Evolutionary conservation across 2,888 invertebrate genomes (phyloP), one percentile per base, ranked within the genome.

Genomic region (Hemaris fuciformis): DNA sequence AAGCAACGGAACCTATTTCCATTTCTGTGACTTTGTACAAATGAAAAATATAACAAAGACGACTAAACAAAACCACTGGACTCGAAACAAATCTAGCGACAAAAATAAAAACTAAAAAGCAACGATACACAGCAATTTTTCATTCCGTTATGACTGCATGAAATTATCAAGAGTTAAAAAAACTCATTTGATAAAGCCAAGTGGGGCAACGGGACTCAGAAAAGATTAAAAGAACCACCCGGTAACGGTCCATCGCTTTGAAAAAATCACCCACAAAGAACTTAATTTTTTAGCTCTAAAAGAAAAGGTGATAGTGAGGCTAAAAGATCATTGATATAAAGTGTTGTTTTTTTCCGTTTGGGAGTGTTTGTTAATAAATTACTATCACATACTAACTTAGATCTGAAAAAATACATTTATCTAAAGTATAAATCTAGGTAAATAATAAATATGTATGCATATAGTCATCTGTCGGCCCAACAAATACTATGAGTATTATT

Each of bases 151-250:
- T 48, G 48, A 48, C 25, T 15, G 48, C 27, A n/a, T 15, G 18
- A 18, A 18, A 48, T 48, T 48, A 48, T 48, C 15, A 48, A 48
- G 25, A 22, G 27, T 27, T 48, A 48, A 48, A 43, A 34, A 48
- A 48, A 27, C 48, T 48, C 25, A 48, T 48, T 48, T 27, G 25
- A 48, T 48, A 25, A 18, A 48, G 27, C 48, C 48, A 48, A 48
- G 15, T 15, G 48, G 15, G 25, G 27, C 48, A 27, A 27, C 15
- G 23, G 7, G 25, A 13, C 3, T 27, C 7, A 25, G 15, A 15
- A 27, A 48, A 48, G 15, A 48, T 25, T 48, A 48, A 43, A 8
- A 43, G 20, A 22, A 20, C 43, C 10, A 20, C 10, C 43, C 48
- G 48, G n/a, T 15, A 7, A 22, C 20, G n/a, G 48, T 48, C 48